Percentiles rank a stretch among this genome's conserved stretches.
phyloP scores from a whole-genome alignment of 2,888 invertebrate species.

The Noctua janthe region DNA sequence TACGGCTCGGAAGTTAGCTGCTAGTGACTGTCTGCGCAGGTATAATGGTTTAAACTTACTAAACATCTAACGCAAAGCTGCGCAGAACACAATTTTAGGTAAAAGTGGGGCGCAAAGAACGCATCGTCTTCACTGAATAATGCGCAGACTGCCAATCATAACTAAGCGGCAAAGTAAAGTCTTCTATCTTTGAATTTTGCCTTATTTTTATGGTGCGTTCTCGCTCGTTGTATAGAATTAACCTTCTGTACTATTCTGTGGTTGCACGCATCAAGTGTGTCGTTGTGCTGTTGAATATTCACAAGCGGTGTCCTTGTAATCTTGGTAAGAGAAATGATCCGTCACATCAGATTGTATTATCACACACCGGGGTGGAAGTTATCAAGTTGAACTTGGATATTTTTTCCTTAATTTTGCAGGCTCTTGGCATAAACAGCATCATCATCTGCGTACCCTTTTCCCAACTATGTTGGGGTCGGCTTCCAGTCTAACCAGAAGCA shows the following conservation, averaged over 20 bases:
- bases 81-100: too few relatives aligned
- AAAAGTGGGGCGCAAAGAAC: too few relatives aligned
- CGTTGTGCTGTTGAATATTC: constrained; percentile 49
- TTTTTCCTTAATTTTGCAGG: background rate
- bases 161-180: background rate
- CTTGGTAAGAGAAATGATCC: constrained; percentile 35
- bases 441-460: too few relatives aligned
- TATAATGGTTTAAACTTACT: too few relatives aligned
- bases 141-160: background rate
- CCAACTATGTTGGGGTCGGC: too few relatives aligned
- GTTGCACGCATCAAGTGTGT: background rate
- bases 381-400: background rate
- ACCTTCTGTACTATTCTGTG: constrained; percentile 5
- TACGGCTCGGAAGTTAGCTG: too few relatives aligned
- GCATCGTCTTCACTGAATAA: background rate
- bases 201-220: background rate
- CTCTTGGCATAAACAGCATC: too few relatives aligned
- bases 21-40: too few relatives aligned
- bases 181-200: background rate
- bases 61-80: too few relatives aligned
- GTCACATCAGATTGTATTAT: constrained; percentile 47
- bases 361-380: background rate
- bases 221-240: background rate
- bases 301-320: constrained; percentile 42
- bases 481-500: too few relatives aligned